These are phyloP conservation scores for Cordylochernes scorpioides DNA, from an alignment of 2,888 invertebrate species.

Conservation along the genomic window DNA sequence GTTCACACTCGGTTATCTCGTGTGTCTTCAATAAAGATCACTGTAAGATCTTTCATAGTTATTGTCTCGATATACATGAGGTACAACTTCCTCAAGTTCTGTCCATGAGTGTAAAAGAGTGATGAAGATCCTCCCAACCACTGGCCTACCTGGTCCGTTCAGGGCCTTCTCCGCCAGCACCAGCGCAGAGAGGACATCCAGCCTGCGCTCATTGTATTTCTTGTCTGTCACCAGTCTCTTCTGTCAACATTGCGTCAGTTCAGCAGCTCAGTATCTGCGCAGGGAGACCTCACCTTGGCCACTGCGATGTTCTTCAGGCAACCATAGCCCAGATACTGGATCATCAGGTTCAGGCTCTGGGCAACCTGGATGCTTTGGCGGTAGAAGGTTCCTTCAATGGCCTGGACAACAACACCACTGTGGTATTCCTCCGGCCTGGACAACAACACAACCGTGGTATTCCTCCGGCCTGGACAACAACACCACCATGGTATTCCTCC, in stretches of 20 bases:
- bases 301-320: slow-evolving; percentile 36
- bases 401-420: slow-evolving; percentile 18
- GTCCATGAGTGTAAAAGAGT: too few relatives aligned
- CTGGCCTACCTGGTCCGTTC: slow-evolving; percentile 19
- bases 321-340: slow-evolving; percentile 51
- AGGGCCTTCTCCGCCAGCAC: slow-evolving; percentile 32
- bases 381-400: slow-evolving; percentile 40
- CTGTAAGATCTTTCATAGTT: too few relatives aligned
- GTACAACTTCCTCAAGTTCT: too few relatives aligned
- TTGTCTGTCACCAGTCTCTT: slow-evolving; percentile 13
- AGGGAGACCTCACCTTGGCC: slow-evolving; percentile 31
- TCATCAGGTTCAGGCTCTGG: slow-evolving; percentile 42
- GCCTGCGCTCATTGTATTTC: slow-evolving; percentile 20
- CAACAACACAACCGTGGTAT: too few relatives aligned
- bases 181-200: slow-evolving; percentile 36
- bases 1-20: too few relatives aligned
- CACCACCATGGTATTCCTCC: too few relatives aligned
- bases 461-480: too few relatives aligned
- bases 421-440: too few relatives aligned
- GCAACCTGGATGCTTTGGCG: slow-evolving; percentile 39
- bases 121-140: too few relatives aligned
- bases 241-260: slow-evolving; percentile 3
- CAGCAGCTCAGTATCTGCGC: background rate
- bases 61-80: too few relatives aligned
- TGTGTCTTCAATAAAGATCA: too few relatives aligned